These are phyloP conservation scores for Fissipunctia ypsillon DNA, from an alignment of 2,888 invertebrate genomes.

Conservation along the genomic window DNA sequence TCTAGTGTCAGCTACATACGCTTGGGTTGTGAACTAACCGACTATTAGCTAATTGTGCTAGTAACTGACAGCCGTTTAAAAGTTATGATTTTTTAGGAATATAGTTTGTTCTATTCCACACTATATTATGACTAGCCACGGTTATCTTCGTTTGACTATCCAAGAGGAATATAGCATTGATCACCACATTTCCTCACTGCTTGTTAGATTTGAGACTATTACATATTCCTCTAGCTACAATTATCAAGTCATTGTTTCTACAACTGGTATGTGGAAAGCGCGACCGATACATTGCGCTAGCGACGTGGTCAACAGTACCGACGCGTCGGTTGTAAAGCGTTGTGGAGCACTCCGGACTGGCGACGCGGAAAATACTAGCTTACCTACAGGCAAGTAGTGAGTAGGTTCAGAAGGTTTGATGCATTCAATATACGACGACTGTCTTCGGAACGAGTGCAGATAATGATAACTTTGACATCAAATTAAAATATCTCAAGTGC, in stretches of 20 bases:
- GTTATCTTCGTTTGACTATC: not conserved
- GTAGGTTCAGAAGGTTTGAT: constrained; percentile 9
- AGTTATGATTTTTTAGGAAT: not conserved
- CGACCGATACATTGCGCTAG: constrained; percentile 29
- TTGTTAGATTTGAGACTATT: not conserved
- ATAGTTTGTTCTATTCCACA: not conserved
- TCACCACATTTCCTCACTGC: not conserved
- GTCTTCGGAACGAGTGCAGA: not conserved
- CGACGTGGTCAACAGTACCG: constrained; percentile 6
- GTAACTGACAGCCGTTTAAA: not conserved
- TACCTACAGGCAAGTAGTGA: not conserved
- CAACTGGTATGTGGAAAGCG: constrained; percentile 8
- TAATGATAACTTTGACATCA: not conserved
- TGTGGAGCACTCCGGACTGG: constrained; percentile 13
- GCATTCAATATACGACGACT: not conserved
- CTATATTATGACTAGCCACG: not conserved
- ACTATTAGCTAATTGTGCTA: constrained; percentile 4
- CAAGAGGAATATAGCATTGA: not conserved
- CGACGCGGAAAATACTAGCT: constrained; percentile 30
- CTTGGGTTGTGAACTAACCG: not conserved
- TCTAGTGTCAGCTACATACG: constrained; percentile 6
- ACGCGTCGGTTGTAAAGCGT: constrained; percentile 2
- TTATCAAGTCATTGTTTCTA: constrained; percentile 12
- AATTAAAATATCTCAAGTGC: not conserved
- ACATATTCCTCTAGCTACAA: not conserved